Percentiles rank a stretch among this genome's conserved stretches.
These are phyloP conservation scores for Camelus dromedarius DNA, from an alignment of 2,113 vertebrate genomes.

Conservation along the genomic window DNA sequence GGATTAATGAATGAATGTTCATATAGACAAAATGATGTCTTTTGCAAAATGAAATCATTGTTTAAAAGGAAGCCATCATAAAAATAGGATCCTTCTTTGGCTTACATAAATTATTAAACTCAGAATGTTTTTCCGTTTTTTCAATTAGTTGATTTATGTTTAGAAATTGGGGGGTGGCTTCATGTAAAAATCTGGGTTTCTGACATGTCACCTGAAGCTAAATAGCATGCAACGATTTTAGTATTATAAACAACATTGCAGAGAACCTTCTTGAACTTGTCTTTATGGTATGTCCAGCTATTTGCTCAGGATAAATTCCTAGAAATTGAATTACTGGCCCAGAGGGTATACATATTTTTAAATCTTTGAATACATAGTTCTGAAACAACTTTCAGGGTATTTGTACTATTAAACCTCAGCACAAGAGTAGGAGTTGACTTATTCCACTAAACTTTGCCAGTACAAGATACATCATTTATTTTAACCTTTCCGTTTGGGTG, in stretches of 20 bases:
- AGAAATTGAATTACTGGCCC: not conserved
- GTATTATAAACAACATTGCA: not conserved
- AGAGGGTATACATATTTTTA: not conserved
- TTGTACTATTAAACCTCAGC: not conserved
- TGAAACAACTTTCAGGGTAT: not conserved
- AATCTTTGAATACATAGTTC: not conserved
- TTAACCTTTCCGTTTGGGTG: not conserved
- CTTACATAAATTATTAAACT: not conserved
- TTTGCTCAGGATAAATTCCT: not conserved
- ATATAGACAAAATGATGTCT: not conserved
- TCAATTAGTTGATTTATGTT: not conserved
- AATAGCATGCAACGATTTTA: not conserved
- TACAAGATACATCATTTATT: not conserved
- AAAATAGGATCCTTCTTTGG: not conserved
- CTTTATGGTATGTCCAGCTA: not conserved
- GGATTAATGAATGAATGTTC: not conserved
- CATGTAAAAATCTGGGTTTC: not conserved
- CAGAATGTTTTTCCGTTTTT: not conserved
- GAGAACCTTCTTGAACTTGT: not conserved
- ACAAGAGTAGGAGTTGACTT: not conserved
- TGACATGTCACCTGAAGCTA: not conserved
- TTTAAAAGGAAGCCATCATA: not conserved
- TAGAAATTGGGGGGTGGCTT: not conserved
- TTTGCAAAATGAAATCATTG: conserved; percentile 25
- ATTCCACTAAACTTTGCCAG: not conserved